These are phyloP conservation scores for Drosophila antonietae DNA, from an alignment of 2,888 invertebrate species.

Conservation along the genomic window DNA sequence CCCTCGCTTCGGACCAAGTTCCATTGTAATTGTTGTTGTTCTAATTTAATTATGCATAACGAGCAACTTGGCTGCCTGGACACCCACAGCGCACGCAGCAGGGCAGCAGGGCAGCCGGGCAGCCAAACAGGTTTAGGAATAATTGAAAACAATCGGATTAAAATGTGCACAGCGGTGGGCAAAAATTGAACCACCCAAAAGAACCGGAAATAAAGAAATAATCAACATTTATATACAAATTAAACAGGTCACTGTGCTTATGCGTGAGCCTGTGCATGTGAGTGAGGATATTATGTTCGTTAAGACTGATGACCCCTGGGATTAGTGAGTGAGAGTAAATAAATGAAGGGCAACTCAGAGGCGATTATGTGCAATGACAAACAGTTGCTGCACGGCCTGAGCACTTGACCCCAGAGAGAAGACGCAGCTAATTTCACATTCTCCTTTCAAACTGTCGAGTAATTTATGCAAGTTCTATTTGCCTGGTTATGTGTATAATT, in stretches of 20 bases:
- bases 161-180: constrained; percentile 60
- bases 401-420: constrained; percentile 12
- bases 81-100: constrained; percentile 38
- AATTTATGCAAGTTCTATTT: constrained; percentile 35
- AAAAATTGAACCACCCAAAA: constrained; percentile 36
- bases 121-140: constrained; percentile 55
- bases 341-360: constrained; percentile 10
- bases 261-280: background rate
- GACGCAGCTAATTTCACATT: constrained; percentile 27
- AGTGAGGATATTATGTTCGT: constrained; percentile 7
- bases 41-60: constrained; percentile 69
- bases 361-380: constrained; percentile 28
- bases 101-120: constrained; percentile 16
- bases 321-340: constrained; percentile 12
- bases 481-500: constrained; percentile 23
- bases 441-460: constrained; percentile 23
- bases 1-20: constrained; percentile 25
- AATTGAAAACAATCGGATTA: constrained; percentile 73
- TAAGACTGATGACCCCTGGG: constrained; percentile 37
- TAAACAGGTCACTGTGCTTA: constrained; percentile 24
- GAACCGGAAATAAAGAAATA: constrained; percentile 46
- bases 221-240: constrained; percentile 41
- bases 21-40: constrained; percentile 31
- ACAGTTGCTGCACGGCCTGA: constrained; percentile 9
- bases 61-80: constrained; percentile 50